Evolutionary conservation across 2,113 vertebrate species (phyloP).

Genomic region (Diphyllodes magnificus): DNA sequence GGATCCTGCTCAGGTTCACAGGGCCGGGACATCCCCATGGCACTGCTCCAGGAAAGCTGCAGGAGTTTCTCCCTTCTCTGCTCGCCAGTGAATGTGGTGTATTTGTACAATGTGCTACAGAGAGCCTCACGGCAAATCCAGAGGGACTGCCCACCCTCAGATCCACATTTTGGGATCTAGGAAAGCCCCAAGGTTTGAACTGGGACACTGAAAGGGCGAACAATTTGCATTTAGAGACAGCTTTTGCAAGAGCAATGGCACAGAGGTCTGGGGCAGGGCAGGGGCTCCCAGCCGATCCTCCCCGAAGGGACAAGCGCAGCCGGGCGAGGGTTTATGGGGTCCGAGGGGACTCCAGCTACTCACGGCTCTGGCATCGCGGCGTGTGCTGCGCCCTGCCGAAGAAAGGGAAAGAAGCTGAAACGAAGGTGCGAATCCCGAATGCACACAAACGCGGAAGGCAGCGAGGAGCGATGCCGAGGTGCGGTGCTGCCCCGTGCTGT

Average conservation of each 20-base stretch:
- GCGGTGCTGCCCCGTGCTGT: slow-evolving; percentile 29
- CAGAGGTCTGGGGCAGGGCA: not conserved
- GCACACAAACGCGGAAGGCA: accelerated
- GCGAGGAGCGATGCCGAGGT: not conserved
- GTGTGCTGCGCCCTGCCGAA: not conserved
- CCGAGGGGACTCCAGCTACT: not conserved
- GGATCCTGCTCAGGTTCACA: not conserved
- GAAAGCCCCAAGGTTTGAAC: not conserved
- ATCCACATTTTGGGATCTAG: not conserved
- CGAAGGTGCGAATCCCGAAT: accelerated
- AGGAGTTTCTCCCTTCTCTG: not conserved
- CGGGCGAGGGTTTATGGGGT: accelerated
- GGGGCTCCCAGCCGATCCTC: not conserved
- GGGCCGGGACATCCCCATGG: not conserved
- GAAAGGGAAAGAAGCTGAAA: not conserved
- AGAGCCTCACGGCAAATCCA: accelerated
- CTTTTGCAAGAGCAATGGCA: not conserved
- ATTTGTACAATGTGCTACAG: accelerated
- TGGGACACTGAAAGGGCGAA: not conserved
- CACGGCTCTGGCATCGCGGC: slow-evolving; percentile 72
- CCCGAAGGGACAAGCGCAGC: accelerated
- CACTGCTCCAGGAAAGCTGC: not conserved
- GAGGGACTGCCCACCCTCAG: not conserved
- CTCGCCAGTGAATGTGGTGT: accelerated
- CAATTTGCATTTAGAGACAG: not conserved